These are phyloP conservation scores for Alectoris magna DNA, from an alignment of 2,797 vertebrate genomes.

Conservation along the genomic window DNA sequence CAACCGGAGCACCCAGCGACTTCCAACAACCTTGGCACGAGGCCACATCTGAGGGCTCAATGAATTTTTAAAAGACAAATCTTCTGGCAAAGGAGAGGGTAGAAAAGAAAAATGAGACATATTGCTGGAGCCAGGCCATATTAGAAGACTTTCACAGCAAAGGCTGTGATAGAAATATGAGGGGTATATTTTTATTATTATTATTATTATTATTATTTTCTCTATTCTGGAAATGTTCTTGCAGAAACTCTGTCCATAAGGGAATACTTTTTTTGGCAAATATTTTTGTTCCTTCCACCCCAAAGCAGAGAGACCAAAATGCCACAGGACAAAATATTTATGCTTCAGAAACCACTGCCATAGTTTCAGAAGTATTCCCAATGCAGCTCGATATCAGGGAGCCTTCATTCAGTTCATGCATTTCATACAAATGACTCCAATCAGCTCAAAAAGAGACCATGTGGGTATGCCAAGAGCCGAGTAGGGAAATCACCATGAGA, in stretches of 20 bases:
- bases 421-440: background rate
- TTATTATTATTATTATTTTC: background rate
- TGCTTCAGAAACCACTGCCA: background rate
- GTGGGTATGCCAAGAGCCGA: background rate
- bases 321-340: background rate
- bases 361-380: background rate
- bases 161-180: background rate
- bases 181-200: rapidly evolving
- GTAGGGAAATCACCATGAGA: background rate
- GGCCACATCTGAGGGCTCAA: background rate
- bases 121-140: background rate
- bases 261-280: background rate
- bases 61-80: background rate
- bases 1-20: background rate
- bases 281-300: background rate
- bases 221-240: background rate
- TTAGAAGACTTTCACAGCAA: background rate
- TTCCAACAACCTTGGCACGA: background rate
- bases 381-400: too few relatives aligned
- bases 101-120: background rate
- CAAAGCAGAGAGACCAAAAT: background rate
- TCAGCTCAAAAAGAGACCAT: too few relatives aligned
- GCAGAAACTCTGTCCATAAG: background rate
- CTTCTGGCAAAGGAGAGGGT: background rate
- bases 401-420: background rate